phyloP scores from a whole-genome alignment of 2,797 vertebrate genomes.

The Babyrousa celebensis region DNA sequence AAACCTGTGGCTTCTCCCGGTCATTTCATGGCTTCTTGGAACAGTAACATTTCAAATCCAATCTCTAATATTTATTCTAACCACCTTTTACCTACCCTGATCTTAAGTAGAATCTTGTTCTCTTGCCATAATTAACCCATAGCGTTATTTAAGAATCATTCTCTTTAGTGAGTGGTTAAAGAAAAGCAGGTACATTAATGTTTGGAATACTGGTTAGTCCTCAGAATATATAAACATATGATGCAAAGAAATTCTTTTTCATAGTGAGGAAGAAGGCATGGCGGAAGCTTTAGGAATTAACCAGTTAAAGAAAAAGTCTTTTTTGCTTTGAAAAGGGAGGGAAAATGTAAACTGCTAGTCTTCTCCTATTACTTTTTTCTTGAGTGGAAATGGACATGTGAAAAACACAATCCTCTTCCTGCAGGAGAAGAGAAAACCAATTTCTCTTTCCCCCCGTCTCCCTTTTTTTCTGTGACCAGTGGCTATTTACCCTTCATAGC shows the following conservation, averaged over 20 bases:
- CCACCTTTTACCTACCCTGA: background rate
- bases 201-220: background rate
- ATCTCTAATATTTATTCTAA: background rate
- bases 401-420: conserved; percentile 39
- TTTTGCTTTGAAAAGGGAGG: conserved; percentile 31
- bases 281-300: background rate
- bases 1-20: background rate
- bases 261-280: background rate
- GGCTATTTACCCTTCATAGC: background rate
- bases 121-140: background rate
- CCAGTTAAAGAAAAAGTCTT: background rate
- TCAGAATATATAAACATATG: background rate
- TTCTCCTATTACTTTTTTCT: background rate
- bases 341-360: background rate
- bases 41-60: conserved; percentile 30
- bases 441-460: background rate
- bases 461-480: background rate
- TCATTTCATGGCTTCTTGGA: background rate
- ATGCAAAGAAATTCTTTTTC: conserved; percentile 20
- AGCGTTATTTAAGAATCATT: background rate
- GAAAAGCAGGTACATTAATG: background rate
- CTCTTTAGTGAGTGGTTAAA: conserved; percentile 6
- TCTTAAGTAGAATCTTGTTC: background rate
- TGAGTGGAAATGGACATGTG: background rate
- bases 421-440: conserved; percentile 34